These are phyloP conservation scores for Opisthograptis luteolata DNA, from an alignment of 2,888 invertebrate genomes.

Conservation along the genomic window DNA sequence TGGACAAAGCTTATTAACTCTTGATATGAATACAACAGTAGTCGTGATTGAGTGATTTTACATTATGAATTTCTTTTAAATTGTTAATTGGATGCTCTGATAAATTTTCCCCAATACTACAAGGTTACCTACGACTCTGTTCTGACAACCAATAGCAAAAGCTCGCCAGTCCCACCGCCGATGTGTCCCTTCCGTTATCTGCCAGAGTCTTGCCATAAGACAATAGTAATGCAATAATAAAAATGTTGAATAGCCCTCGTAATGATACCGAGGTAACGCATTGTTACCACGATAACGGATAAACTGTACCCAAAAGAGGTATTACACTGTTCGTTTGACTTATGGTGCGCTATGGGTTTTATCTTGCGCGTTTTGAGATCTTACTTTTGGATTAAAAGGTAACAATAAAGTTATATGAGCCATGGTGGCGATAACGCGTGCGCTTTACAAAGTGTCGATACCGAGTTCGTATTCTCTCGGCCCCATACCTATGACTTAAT, in stretches of 20 bases:
- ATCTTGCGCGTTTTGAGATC: conserved; percentile 29
- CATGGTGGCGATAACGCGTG: too few species aligned
- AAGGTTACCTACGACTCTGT: too few species aligned
- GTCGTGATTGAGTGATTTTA: too few species aligned
- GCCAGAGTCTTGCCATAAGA: conserved; percentile 79
- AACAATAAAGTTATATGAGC: too few species aligned
- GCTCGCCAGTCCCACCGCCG: conserved; percentile 7
- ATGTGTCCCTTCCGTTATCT: conserved; percentile 68
- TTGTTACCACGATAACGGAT: conserved; percentile 81
- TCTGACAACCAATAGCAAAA: conserved; percentile 1
- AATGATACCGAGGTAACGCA: conserved; percentile 80
- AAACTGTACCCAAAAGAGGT: conserved; percentile 82
- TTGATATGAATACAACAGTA: too few species aligned
- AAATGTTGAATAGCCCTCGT: conserved; percentile 84
- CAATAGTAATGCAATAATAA: conserved; percentile 84
- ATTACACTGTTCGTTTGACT: conserved; percentile 48
- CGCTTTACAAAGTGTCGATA: too few species aligned
- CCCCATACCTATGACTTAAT: too few species aligned
- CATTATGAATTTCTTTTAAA: too few species aligned
- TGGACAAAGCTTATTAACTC: too few species aligned
- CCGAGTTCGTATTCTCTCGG: too few species aligned
- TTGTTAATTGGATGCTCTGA: too few species aligned
- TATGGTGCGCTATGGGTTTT: conserved; percentile 46
- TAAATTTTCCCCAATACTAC: too few species aligned
- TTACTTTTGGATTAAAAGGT: conserved; percentile 16